A percentile compares a stretch with the other conserved stretches of the same genome.
Conservation (phyloP, 2,888 invertebrate species). For the Trimorus sp. region DNA sequence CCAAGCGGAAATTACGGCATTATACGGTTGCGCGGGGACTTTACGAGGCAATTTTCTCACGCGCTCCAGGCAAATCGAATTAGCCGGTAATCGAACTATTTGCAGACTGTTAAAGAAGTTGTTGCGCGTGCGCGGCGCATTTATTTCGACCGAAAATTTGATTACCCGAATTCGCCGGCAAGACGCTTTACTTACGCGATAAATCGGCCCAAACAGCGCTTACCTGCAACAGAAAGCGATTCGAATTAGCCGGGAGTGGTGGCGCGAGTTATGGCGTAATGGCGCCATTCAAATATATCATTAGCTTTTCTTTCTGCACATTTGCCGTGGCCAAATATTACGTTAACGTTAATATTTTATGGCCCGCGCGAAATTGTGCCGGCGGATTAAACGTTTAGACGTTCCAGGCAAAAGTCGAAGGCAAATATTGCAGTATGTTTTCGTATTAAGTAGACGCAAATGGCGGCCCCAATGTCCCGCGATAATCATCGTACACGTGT, state of each 20-base stretch:
- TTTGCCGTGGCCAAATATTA: slow-evolving; percentile 53
- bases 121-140: slow-evolving; percentile 17
- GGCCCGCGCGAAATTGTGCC: slow-evolving; percentile 47
- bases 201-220: slow-evolving; percentile 7
- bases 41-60: slow-evolving; percentile 32
- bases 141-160: slow-evolving; percentile 34
- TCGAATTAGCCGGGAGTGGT: slow-evolving; percentile 6
- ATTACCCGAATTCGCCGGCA: slow-evolving; percentile 23
- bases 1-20: slow-evolving; percentile 13
- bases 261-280: slow-evolving; percentile 28
- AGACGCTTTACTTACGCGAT: slow-evolving; percentile 27
- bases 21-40: slow-evolving; percentile 21
- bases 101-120: slow-evolving; percentile 32
- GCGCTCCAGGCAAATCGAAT: slow-evolving; percentile 25
- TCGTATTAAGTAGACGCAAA: slow-evolving; percentile 52
- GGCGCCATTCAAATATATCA: slow-evolving; percentile 47
- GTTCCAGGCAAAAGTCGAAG: slow-evolving; percentile 54
- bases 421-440: slow-evolving; percentile 60
- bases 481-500: slow-evolving; percentile 1
- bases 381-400: slow-evolving; percentile 58
- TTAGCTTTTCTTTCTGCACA: slow-evolving; percentile 44
- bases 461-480: slow-evolving; percentile 30
- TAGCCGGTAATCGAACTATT: slow-evolving; percentile 40
- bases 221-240: slow-evolving; percentile 39
- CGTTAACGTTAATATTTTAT: slow-evolving; percentile 59